A percentile compares a stretch with the other conserved stretches of the same genome.
Conservation (phyloP, 1,140 invertebrate genomes). For the Pachypsylla venusta region DNA sequence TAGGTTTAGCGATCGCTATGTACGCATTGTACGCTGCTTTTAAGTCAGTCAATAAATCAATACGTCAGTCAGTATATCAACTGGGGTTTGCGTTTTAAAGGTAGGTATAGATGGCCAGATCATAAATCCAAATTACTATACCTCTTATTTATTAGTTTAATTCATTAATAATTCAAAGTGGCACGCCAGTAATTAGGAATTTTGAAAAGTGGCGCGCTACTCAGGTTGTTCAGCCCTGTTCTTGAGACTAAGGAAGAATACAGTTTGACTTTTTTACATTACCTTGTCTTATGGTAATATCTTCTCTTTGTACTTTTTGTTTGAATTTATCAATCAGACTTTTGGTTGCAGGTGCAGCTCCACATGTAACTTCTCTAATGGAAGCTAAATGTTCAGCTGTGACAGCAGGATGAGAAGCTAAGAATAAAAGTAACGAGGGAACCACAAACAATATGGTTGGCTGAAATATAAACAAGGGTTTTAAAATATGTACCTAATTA, state of each 20-base stretch:
- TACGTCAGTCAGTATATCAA: too few species aligned
- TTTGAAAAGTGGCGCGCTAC: too few species aligned
- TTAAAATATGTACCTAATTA: constrained; percentile 26
- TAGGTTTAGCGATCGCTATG: too few species aligned
- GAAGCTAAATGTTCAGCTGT: constrained; percentile 41
- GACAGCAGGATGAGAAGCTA: constrained; percentile 44
- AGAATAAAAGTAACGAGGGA: constrained; percentile 47
- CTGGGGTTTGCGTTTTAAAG: too few species aligned
- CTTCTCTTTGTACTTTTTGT: constrained; percentile 37
- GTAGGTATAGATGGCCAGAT: too few species aligned
- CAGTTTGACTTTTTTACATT: constrained; percentile 17
- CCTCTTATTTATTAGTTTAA: too few species aligned
- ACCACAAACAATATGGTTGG: constrained; percentile 47
- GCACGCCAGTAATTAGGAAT: too few species aligned
- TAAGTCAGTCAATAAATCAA: too few species aligned
- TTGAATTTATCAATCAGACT: constrained; percentile 44
- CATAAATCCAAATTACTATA: too few species aligned
- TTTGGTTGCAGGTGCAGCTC: constrained; percentile 46
- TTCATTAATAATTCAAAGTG: too few species aligned
- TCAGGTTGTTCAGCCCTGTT: too few species aligned
- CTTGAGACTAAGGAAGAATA: neutral
- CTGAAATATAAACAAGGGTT: constrained; percentile 25
- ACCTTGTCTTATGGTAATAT: constrained; percentile 41
- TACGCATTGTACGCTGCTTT: too few species aligned
- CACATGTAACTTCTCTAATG: constrained; percentile 41